Percentiles rank a stretch among this genome's conserved stretches.
Conservation (phyloP, 2,113 vertebrate genomes). For the Poeciliopsis turrubarensis region DNA sequence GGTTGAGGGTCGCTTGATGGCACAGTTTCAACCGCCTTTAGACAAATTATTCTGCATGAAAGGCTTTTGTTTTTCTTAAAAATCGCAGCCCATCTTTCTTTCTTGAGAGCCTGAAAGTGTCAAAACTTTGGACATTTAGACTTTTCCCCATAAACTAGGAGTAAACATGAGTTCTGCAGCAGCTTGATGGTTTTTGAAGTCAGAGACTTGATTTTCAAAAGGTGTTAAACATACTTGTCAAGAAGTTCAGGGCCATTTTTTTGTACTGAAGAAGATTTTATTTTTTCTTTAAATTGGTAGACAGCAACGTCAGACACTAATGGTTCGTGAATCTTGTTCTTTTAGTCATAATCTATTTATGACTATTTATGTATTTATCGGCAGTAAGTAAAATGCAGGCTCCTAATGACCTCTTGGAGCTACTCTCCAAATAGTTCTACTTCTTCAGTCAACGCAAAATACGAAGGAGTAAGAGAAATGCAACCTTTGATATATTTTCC, state of each 20-base stretch:
- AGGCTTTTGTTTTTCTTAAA: constrained; percentile 45
- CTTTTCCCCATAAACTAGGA: background rate
- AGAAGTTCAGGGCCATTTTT: background rate
- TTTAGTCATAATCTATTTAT: background rate
- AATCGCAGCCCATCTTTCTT: constrained; percentile 3
- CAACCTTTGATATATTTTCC: too few relatives aligned
- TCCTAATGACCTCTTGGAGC: too few relatives aligned
- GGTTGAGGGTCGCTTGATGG: constrained; percentile 42
- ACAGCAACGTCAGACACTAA: too few relatives aligned
- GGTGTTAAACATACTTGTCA: background rate
- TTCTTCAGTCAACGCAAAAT: too few relatives aligned
- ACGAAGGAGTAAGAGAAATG: too few relatives aligned
- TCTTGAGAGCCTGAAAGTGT: constrained; percentile 9
- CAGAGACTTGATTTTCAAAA: background rate
- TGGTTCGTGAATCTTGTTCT: background rate
- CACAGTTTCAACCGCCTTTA: constrained; percentile 27
- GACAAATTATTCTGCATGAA: constrained; percentile 33
- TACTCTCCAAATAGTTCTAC: too few relatives aligned
- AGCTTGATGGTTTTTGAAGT: background rate
- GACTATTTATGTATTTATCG: background rate
- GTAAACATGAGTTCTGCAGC: background rate
- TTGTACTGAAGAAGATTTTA: background rate
- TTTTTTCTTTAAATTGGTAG: too few relatives aligned
- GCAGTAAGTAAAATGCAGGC: background rate
- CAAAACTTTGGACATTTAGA: background rate